Conservation (phyloP, 2,113 vertebrate genomes). For the Notiomystis cincta region DNA sequence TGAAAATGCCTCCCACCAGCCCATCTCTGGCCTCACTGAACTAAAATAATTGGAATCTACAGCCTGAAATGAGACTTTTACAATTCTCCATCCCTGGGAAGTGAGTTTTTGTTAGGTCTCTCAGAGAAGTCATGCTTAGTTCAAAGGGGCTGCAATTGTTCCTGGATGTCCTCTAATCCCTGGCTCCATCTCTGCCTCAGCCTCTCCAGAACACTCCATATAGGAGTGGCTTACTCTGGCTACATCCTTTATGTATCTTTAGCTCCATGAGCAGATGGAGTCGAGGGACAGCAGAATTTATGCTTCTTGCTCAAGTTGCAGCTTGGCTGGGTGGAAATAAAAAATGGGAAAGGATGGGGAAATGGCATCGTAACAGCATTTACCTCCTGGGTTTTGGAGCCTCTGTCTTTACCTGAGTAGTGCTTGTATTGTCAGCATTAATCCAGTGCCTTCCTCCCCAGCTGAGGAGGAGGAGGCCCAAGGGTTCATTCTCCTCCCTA, state of each 20-base stretch:
- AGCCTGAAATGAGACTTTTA: background rate
- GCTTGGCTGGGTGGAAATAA: slow-evolving; percentile 33
- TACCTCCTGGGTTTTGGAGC: background rate
- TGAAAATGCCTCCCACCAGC: background rate
- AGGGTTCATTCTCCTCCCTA: background rate
- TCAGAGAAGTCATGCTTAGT: background rate
- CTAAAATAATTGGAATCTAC: background rate
- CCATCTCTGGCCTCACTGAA: background rate
- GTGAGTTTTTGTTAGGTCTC: background rate
- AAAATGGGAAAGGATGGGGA: background rate
- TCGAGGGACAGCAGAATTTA: slow-evolving; percentile 38
- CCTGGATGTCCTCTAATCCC: background rate
- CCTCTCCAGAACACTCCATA: background rate
- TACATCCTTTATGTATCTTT: slow-evolving; percentile 10
- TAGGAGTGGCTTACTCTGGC: slow-evolving; percentile 10
- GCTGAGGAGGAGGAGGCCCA: background rate
- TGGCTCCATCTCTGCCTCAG: background rate
- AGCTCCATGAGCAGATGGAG: slow-evolving; percentile 35
- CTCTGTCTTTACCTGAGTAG: background rate
- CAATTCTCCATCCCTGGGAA: background rate
- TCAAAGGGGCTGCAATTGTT: background rate
- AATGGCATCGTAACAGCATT: background rate
- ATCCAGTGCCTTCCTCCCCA: background rate
- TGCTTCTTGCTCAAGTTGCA: slow-evolving; percentile 22
- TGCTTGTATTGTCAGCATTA: background rate